Base-by-base conservation (phyloP, 2,888 invertebrate species). In the Galerucella calmariensis region DNA sequence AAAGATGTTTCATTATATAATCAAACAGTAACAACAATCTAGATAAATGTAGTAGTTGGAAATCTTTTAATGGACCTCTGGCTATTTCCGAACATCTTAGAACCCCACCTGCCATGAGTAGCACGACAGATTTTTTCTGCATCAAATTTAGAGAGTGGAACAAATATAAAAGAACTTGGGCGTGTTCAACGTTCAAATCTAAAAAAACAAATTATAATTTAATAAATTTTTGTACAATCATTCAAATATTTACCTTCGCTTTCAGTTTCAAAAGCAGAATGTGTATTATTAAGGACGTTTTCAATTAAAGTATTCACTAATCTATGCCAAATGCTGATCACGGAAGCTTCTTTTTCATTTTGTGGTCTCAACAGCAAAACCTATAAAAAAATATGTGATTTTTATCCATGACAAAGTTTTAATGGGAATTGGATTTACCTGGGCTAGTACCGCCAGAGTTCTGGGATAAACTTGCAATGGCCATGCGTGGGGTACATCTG, bases 131-230 rank as follows among this genome's bases (percentile, higher is more conserved):
- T 87, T 98, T 98, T 88, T 98, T 98, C 88, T 98, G 97, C 96
- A 97, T 97, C 77, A 98, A 89, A 82, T 97, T 97, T 75, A 98
- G 88, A 0, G 97, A 96, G 87, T 98, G 98, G 88, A 98, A 98
- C 12, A 98, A 89, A 86, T 98, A 98, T 10, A 98, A 90, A 77
- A 98, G 88, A 53, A 98, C 90, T 87, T 98, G 98, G 0, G 97
- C 95, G 87, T 98, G 98, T 86, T 98, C 98, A 67, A 98, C 96
- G 87, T 98, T 98, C 75, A 98, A 89, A 89, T 98, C 98, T 92
- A 88, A 41, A 88, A 73, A 71, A 10, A 53, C 2, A n/a, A 14
- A 51, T 51, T 51, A n/a, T 5, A 51, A n/a, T 41, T 9, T 41
- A 1, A 41, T 41, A 1, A 41, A 41, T 41, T 41, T 41, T 41